These are phyloP conservation scores for Todiramphus saurophagus DNA, from an alignment of 2,113 vertebrate genomes.

Conservation along the genomic window DNA sequence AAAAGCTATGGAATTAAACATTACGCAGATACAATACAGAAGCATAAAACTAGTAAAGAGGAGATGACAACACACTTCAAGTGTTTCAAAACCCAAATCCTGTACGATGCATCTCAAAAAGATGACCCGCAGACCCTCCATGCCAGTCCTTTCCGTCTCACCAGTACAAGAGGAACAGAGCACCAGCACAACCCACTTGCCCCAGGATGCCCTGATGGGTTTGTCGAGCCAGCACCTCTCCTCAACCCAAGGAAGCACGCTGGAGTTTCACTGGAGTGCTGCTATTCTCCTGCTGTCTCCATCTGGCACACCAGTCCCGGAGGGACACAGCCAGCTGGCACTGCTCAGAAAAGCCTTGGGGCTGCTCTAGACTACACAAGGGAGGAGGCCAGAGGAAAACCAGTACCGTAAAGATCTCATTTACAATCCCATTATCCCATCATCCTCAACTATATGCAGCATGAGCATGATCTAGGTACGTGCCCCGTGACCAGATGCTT, in stretches of 20 bases:
- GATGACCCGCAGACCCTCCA: accelerated
- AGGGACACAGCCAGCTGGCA: slow-evolving; percentile 48
- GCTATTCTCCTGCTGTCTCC: background rate
- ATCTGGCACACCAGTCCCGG: slow-evolving; percentile 39
- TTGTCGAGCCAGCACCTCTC: background rate
- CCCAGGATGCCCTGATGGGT: background rate
- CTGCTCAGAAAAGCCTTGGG: background rate
- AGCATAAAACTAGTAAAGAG: background rate
- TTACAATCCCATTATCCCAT: slow-evolving; percentile 44
- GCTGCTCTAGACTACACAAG: slow-evolving; percentile 14
- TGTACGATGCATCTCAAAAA: background rate
- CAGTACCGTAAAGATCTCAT: slow-evolving; percentile 26
- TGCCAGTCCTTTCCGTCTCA: background rate
- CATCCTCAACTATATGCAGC: background rate
- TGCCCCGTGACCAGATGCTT: background rate
- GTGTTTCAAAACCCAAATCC: background rate
- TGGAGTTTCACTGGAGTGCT: background rate
- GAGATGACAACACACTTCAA: background rate
- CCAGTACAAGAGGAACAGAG: background rate
- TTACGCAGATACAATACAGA: background rate
- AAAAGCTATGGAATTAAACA: background rate
- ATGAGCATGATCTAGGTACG: background rate
- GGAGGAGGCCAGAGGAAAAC: slow-evolving; percentile 16
- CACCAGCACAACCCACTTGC: background rate
- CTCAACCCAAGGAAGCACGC: background rate